Percentiles rank a stretch among this genome's conserved stretches.
These are phyloP conservation scores for Botia almorhae DNA, from an alignment of 2,797 vertebrate species.

Conservation along the genomic window DNA sequence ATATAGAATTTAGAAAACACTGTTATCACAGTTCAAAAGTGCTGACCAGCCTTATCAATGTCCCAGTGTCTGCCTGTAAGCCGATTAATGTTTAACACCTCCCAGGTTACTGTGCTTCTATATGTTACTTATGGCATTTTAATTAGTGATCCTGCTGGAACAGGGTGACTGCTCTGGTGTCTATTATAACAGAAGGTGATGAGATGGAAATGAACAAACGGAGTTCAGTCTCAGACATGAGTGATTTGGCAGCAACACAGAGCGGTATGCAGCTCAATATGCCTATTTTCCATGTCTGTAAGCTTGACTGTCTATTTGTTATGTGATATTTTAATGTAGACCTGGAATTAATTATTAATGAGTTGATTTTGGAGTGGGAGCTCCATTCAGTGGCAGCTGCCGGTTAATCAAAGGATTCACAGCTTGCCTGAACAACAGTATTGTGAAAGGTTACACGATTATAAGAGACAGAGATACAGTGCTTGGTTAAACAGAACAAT, in stretches of 20 bases:
- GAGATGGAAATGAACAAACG: conserved; percentile 11
- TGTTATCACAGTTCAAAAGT: conserved; percentile 17
- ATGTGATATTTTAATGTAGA: conserved; percentile 43
- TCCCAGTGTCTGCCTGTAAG: conserved; percentile 14
- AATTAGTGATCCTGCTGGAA: conserved; percentile 45
- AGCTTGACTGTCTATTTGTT: conserved; percentile 24
- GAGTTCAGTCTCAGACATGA: conserved; percentile 4
- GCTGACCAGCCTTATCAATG: conserved; percentile 28
- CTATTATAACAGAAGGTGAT: conserved; percentile 49
- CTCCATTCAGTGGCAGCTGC: conserved; percentile 25
- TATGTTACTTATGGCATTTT: conserved; percentile 39
- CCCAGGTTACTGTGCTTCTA: conserved; percentile 28
- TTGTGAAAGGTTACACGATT: conserved; percentile 15
- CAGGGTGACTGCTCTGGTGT: conserved; percentile 37
- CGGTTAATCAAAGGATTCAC: conserved; percentile 14
- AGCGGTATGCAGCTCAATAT: conserved; percentile 11
- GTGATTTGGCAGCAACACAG: background rate
- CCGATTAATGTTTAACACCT: conserved; percentile 36
- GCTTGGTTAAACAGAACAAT: conserved; percentile 3
- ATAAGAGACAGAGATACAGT: background rate
- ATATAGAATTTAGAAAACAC: conserved; percentile 12
- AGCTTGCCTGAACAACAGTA: background rate
- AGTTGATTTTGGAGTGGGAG: conserved; percentile 46
- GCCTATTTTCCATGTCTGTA: conserved; percentile 35
- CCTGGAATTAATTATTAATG: conserved; percentile 58